Evolutionary conservation across 2,113 vertebrate genomes (phyloP).

Genomic region (Narcine bancroftii): DNA sequence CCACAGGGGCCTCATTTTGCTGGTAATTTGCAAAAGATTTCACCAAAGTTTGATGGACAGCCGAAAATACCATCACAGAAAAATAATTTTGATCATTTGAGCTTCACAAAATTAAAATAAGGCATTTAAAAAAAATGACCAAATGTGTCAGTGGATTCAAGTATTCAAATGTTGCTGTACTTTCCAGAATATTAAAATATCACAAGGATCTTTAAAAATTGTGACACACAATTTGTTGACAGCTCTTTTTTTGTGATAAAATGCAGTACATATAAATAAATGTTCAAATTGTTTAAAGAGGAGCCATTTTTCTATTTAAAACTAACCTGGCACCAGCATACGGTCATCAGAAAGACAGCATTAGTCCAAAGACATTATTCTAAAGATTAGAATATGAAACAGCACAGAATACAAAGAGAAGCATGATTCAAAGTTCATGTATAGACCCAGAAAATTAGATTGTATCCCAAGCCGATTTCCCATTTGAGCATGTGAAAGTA

Average conservation of each 20-base stretch:
- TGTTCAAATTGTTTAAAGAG: conserved; percentile 45
- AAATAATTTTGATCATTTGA: conserved; percentile 44
- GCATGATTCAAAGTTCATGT: neutral
- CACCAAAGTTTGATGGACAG: conserved; percentile 54
- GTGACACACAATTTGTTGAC: conserved; percentile 41
- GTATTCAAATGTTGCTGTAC: conserved; percentile 40
- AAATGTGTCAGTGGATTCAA: conserved; percentile 41
- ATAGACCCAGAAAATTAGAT: neutral
- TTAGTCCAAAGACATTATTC: conserved; percentile 45
- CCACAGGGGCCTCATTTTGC: conserved; percentile 44
- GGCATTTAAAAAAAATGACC: conserved; percentile 42
- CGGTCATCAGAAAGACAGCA: conserved; percentile 45
- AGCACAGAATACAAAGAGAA: conserved; percentile 45
- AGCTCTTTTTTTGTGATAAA: conserved; percentile 45
- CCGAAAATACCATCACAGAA: conserved; percentile 46
- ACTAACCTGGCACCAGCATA: conserved; percentile 44
- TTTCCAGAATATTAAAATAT: conserved; percentile 38
- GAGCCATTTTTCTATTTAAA: conserved; percentile 27
- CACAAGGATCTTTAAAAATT: conserved; percentile 44
- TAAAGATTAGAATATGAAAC: conserved; percentile 43
- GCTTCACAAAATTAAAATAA: conserved; percentile 42
- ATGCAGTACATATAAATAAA: conserved; percentile 44
- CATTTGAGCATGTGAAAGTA: neutral
- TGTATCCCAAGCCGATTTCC: neutral
- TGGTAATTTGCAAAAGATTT: conserved; percentile 55